Percentiles rank a stretch among this genome's conserved stretches.
phyloP scores from a whole-genome alignment of 2,113 vertebrate species.

The Odocoileus virginianus region DNA sequence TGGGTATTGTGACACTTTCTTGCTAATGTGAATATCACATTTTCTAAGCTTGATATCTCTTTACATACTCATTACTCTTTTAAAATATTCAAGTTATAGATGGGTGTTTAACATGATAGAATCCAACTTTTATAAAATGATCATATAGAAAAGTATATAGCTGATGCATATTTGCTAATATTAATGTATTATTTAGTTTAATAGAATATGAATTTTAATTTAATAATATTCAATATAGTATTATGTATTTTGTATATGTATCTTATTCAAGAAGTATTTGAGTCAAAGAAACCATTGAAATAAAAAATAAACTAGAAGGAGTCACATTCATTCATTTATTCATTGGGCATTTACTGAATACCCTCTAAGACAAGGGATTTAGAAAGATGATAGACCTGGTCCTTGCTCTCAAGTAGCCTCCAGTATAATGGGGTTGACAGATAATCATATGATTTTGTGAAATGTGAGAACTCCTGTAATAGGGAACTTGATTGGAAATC shows the following conservation, averaged over 20 bases:
- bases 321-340: neutral
- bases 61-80: neutral
- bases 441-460: neutral
- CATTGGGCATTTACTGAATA: neutral
- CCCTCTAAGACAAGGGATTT: neutral
- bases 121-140: constrained; percentile 25
- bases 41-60: constrained; percentile 25
- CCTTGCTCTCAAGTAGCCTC: neutral
- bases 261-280: neutral
- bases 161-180: neutral
- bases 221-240: neutral
- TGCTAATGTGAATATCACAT: constrained; percentile 20
- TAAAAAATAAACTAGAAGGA: neutral
- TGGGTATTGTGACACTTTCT: neutral
- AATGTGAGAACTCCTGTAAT: neutral
- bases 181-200: neutral
- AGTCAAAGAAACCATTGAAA: neutral
- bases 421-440: neutral
- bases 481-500: neutral
- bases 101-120: neutral
- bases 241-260: neutral
- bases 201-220: neutral
- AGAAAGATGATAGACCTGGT: neutral
- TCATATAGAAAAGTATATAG: neutral
- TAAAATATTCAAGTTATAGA: neutral